These are phyloP conservation scores for Rafetus swinhoei DNA, from an alignment of 2,113 vertebrate species.

Conservation along the genomic window DNA sequence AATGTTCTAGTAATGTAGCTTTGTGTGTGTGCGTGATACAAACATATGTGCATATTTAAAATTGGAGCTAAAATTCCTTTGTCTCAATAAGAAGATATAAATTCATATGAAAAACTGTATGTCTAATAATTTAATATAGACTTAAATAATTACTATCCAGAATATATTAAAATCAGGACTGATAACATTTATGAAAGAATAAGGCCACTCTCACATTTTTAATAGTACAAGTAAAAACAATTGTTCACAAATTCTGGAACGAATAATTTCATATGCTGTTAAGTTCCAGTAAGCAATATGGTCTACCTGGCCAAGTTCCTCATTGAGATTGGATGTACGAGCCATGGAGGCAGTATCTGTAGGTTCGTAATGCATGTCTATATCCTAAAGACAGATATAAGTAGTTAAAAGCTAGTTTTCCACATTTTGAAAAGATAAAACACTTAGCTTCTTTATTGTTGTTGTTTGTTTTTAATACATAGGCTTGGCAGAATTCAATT, in stretches of 20 bases:
- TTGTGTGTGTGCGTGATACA: background rate
- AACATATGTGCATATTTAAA: background rate
- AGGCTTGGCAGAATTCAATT: background rate
- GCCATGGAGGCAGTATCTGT: slow-evolving; percentile 95
- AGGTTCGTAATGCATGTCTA: slow-evolving; percentile 95
- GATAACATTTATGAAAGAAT: background rate
- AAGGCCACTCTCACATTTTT: background rate
- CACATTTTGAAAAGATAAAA: background rate
- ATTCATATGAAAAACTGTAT: background rate
- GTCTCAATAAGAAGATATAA: background rate
- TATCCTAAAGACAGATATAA: slow-evolving; percentile 82
- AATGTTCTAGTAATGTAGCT: background rate
- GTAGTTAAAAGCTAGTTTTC: background rate
- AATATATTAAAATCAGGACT: background rate
- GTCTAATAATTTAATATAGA: background rate
- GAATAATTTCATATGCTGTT: background rate
- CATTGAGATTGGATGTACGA: slow-evolving; percentile 97
- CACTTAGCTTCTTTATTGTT: background rate
- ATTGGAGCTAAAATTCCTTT: background rate
- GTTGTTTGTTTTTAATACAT: background rate
- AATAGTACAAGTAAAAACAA: background rate
- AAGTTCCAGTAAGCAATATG: background rate
- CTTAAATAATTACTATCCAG: background rate
- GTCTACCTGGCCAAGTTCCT: slow-evolving; percentile 95
- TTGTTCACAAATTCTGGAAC: background rate